Percentiles rank a stretch among this genome's conserved stretches.
Conservation (phyloP, 2,797 vertebrate genomes). For the Xiphophorus birchmanni region DNA sequence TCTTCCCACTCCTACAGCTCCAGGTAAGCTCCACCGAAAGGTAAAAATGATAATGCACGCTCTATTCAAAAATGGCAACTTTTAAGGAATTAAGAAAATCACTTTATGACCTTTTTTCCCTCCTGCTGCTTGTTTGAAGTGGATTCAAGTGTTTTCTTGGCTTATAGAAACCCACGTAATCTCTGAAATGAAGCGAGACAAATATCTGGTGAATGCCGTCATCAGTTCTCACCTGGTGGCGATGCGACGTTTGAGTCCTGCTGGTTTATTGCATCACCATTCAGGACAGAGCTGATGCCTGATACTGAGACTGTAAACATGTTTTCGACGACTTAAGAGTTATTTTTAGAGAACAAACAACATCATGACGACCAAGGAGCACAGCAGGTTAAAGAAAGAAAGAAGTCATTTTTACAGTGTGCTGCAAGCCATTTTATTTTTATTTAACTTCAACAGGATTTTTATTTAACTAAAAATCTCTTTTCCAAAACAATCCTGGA, state of each 20-base stretch:
- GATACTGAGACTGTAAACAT: conserved; percentile 10
- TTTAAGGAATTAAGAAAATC: conserved; percentile 54
- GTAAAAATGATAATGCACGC: conserved; percentile 37
- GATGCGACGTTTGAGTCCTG: neutral
- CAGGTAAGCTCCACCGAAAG: conserved; percentile 50
- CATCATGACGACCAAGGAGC: neutral
- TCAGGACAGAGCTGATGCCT: conserved; percentile 10
- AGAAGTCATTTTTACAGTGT: neutral
- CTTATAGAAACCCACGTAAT: conserved; percentile 47
- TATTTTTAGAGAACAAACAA: neutral
- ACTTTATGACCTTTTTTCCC: conserved; percentile 28
- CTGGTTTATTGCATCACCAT: conserved; percentile 17
- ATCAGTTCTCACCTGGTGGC: conserved; percentile 7
- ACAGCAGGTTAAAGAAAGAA: neutral
- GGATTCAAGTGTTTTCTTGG: conserved; percentile 27
- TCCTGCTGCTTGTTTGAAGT: conserved; percentile 17
- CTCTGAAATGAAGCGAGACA: conserved; percentile 26
- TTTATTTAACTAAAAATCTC: too few relatives aligned
- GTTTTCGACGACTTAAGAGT: neutral
- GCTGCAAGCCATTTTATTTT: neutral
- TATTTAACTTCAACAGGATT: too few relatives aligned
- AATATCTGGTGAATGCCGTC: conserved; percentile 24
- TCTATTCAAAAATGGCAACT: conserved; percentile 58
- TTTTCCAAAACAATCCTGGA: too few relatives aligned
- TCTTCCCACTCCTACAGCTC: conserved; percentile 23